phyloP scores from a whole-genome alignment of 1,140 invertebrate genomes.

The Antheraea pernyi region DNA sequence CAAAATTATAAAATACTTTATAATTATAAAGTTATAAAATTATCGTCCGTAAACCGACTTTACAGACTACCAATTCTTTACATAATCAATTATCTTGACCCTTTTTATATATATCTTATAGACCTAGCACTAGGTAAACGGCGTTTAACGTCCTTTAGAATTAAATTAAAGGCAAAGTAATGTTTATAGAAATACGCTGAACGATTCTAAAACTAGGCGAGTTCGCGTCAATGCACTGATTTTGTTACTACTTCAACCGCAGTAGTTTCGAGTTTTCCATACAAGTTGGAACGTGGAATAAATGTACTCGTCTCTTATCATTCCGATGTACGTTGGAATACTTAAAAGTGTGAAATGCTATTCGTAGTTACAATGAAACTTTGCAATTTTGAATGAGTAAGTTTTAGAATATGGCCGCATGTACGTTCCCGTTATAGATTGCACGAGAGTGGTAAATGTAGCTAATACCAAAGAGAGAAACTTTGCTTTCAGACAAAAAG shows the following conservation, averaged over 20 bases:
- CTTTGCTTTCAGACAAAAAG: conserved; percentile 9
- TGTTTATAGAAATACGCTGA: neutral
- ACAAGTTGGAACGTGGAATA: conserved; percentile 7
- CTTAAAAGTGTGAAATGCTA: neutral
- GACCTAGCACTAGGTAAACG: no score
- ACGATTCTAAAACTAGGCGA: neutral
- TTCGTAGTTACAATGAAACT: conserved; percentile 9
- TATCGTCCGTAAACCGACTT: no score
- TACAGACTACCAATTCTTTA: no score
- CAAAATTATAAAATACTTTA: no score
- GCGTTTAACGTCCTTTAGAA: neutral
- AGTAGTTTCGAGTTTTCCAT: neutral
- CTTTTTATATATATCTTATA: no score
- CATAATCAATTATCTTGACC: no score
- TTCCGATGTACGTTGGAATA: neutral
- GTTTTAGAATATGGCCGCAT: neutral
- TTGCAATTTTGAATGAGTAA: conserved; percentile 9
- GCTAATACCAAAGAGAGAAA: neutral
- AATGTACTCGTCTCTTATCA: conserved; percentile 10
- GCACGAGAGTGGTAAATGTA: neutral
- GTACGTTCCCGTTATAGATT: conserved; percentile 1
- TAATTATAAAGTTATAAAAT: no score
- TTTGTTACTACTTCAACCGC: neutral
- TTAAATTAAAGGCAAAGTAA: neutral
- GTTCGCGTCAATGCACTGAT: conserved; percentile 3